Conservation (phyloP, 1,140 invertebrate species). For the Pseudomyrmex concolor region DNA sequence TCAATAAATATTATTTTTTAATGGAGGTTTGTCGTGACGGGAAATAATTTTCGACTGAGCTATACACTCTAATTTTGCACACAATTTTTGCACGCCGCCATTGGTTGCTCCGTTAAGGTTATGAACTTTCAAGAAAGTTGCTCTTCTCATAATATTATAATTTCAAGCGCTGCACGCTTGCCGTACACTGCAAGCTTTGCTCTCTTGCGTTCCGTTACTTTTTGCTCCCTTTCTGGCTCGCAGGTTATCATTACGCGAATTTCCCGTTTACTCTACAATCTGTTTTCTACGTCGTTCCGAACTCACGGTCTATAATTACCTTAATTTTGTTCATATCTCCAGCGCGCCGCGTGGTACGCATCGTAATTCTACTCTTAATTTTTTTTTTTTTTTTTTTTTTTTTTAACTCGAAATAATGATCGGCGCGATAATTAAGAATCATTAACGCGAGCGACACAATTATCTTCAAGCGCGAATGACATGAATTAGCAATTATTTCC, state of each 20-base stretch:
- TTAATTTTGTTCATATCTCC: constrained; percentile 4
- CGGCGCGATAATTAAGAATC: background rate
- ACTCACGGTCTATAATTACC: constrained; percentile 20
- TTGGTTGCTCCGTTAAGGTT: constrained; percentile 17
- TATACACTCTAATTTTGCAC: constrained; percentile 2
- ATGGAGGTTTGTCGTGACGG: background rate
- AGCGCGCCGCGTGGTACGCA: background rate
- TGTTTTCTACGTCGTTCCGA: constrained; percentile 1
- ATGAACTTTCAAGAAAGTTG: background rate
- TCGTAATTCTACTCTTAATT: background rate
- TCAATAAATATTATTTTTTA: background rate
- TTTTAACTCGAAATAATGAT: constrained; percentile 14
- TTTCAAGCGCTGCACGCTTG: constrained; percentile 14
- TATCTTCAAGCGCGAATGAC: background rate
- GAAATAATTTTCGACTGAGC: background rate
- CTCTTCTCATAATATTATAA: constrained; percentile 26
- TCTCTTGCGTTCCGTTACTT: constrained; percentile 20
- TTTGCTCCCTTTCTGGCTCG: constrained; percentile 14
- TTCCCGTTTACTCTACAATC: constrained; percentile 13
- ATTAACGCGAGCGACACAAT: background rate
- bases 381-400: background rate
- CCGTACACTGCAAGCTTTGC: constrained; percentile 9
- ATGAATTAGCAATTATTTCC: constrained; percentile 4
- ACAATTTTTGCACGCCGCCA: background rate
- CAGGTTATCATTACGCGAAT: constrained; percentile 35